Conservation (phyloP, 2,888 invertebrate species). For the Philonicus albiceps region DNA sequence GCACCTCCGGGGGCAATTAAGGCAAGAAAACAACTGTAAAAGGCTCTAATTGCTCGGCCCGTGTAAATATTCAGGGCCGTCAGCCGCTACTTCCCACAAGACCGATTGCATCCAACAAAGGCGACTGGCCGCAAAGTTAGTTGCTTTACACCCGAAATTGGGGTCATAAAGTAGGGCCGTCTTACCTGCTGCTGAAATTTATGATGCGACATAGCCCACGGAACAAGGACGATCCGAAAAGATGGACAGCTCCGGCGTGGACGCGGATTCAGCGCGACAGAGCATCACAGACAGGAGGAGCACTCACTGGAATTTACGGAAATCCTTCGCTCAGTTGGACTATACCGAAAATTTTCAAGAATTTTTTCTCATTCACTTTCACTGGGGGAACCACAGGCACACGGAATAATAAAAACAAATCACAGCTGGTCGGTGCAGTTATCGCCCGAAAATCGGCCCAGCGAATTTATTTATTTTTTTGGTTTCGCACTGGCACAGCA, state of each 20-base stretch:
- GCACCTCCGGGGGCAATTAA: not conserved
- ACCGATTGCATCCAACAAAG: not conserved
- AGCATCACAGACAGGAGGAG: not conserved
- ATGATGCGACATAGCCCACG: constrained; percentile 52
- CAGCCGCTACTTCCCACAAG: not conserved
- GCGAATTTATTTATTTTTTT: not conserved
- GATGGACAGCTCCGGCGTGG: not conserved
- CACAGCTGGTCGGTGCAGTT: constrained; percentile 25
- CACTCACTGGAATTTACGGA: not conserved
- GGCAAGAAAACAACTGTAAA: not conserved
- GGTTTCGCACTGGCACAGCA: not conserved
- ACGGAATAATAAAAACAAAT: constrained; percentile 27
- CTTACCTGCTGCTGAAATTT: constrained; percentile 51
- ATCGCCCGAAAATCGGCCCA: not conserved
- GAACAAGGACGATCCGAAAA: not conserved
- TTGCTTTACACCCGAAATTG: constrained; percentile 28
- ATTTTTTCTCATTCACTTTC: constrained; percentile 27
- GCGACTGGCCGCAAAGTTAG: not conserved
- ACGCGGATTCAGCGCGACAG: not conserved
- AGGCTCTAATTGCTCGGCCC: not conserved
- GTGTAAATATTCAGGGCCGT: not conserved
- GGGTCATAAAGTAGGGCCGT: not conserved
- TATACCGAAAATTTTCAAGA: not conserved
- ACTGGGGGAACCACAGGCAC: not conserved
- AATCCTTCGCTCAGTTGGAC: not conserved